Base-by-base conservation (phyloP, 2,113 vertebrate genomes). In the Rhizomys pruinosus region DNA sequence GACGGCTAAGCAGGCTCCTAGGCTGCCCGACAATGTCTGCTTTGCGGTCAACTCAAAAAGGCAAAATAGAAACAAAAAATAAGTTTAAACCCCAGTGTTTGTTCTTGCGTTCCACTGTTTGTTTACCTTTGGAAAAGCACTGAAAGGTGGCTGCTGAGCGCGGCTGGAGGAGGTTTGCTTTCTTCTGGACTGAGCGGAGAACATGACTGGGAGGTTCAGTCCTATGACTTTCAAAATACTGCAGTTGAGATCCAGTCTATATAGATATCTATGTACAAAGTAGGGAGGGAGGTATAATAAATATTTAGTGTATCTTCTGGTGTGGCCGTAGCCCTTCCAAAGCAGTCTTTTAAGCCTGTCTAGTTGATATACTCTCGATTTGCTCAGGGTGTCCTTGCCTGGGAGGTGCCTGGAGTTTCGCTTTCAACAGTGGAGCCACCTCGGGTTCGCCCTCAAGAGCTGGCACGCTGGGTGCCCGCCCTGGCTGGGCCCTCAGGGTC, bases 401-500 rank as follows among this genome's bases (percentile, higher is more conserved):
- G 61, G 71, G 86, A 68, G 27, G 57, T 64, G 92, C 68, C 84
- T 94, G n/a, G 82, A 82, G 91, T 80, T 76, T 81, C 3, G 66
- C 84, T 90, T 92, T 63, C 8, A 4, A 32, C 44, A 92, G 63
- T 16, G 15, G 47, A 34, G 89, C 19, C 57, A 17, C 82, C 25
- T 7, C 0, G 66, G 39, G 55, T 16, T 15, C 74, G n/a, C 47
- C 93, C 39, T 77, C 16, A 4, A 4, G 63, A 3, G 11, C 37
- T 1, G 80, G 3, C n/a, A 8, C 8, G 2, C 52, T 1, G 69
- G 71, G 16, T 19, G 92, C 64, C 69, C 16, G 59, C 89, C 52
- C 52, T 8, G 25, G 69, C 20, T 7, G 55, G 69, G 42, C 77
- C 80, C 66, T 99, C 98, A 99, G 90, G 99, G 99, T 76, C 99